These are phyloP conservation scores for Sebastes kiyomatsui DNA, from an alignment of 2,797 vertebrate species.

Conservation along the genomic window DNA sequence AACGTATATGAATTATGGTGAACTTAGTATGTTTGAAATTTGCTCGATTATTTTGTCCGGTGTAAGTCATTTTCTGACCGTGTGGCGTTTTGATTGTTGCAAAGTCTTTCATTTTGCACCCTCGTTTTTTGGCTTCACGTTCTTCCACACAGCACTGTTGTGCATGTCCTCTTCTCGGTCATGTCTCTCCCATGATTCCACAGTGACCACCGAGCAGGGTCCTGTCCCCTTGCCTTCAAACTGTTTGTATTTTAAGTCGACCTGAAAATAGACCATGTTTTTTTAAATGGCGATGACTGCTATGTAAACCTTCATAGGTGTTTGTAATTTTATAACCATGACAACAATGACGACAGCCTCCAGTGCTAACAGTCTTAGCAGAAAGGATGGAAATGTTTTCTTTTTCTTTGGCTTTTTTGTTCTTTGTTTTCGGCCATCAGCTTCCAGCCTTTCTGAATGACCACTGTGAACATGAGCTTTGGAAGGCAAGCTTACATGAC, in stretches of 20 bases:
- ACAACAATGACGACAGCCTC: conserved; percentile 87
- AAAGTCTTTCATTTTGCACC: conserved; percentile 73
- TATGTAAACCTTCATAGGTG: conserved; percentile 92
- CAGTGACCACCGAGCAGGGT: conserved; percentile 74
- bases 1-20: conserved; percentile 80
- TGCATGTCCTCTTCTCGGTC: conserved; percentile 81
- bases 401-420: conserved; percentile 73
- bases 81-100: conserved; percentile 81
- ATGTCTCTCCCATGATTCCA: conserved; percentile 79
- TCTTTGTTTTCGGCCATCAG: conserved; percentile 71
- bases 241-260: conserved; percentile 84
- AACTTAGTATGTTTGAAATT: conserved; percentile 85
- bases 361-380: conserved; percentile 89
- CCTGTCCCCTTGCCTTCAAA: conserved; percentile 76
- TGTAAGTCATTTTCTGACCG: conserved; percentile 81
- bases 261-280: conserved; percentile 87
- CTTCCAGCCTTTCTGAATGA: conserved; percentile 95
- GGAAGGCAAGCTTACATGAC: conserved; percentile 88
- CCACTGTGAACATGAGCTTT: conserved; percentile 98
- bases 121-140: conserved; percentile 71
- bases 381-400: conserved; percentile 87
- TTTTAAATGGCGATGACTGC: conserved; percentile 91
- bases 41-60: conserved; percentile 85
- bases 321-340: conserved; percentile 99
- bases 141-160: conserved; percentile 79